phyloP scores from a whole-genome alignment of 2,888 invertebrate genomes.

The Stenichneumon culpator region DNA sequence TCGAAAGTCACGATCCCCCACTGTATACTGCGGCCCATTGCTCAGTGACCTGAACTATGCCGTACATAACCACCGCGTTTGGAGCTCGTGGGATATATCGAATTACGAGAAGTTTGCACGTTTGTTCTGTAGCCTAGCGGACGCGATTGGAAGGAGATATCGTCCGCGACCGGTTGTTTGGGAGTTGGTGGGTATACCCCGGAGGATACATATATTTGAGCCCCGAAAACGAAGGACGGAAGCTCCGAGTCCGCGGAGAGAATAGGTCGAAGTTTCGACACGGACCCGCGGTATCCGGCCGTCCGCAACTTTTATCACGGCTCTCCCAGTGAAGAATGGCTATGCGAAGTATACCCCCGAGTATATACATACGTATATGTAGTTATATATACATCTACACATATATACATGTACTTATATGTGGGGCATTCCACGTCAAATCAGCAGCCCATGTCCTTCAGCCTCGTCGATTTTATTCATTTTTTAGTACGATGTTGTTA shows the following conservation, averaged over 20 bases:
- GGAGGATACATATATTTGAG: slow-evolving; percentile 46
- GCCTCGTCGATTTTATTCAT: too few relatives aligned
- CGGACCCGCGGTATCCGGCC: slow-evolving; percentile 52
- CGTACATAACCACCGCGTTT: slow-evolving; percentile 19
- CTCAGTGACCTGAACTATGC: slow-evolving; percentile 31
- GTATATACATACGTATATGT: slow-evolving; percentile 1
- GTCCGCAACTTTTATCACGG: slow-evolving; percentile 60
- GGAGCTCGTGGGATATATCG: slow-evolving; percentile 45
- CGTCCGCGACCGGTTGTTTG: slow-evolving; percentile 27
- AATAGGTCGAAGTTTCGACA: slow-evolving; percentile 63
- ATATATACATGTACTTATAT: not conserved
- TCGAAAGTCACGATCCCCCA: not conserved
- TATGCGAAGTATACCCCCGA: slow-evolving; percentile 19
- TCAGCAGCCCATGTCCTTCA: too few relatives aligned
- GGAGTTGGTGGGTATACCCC: slow-evolving; percentile 30
- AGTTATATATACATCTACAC: not conserved
- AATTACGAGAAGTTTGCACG: slow-evolving; percentile 75
- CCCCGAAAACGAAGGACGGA: slow-evolving; percentile 71
- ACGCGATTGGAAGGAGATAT: slow-evolving; percentile 31
- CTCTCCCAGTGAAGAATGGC: slow-evolving; percentile 51
- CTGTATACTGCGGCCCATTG: not conserved
- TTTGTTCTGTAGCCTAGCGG: slow-evolving; percentile 71
- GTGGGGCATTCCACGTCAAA: too few relatives aligned
- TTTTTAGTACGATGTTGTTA: too few relatives aligned
- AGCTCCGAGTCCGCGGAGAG: slow-evolving; percentile 43